Evolutionary conservation across 2,797 vertebrate genomes (phyloP).

Genomic region (Bradypodion ventrale): DNA sequence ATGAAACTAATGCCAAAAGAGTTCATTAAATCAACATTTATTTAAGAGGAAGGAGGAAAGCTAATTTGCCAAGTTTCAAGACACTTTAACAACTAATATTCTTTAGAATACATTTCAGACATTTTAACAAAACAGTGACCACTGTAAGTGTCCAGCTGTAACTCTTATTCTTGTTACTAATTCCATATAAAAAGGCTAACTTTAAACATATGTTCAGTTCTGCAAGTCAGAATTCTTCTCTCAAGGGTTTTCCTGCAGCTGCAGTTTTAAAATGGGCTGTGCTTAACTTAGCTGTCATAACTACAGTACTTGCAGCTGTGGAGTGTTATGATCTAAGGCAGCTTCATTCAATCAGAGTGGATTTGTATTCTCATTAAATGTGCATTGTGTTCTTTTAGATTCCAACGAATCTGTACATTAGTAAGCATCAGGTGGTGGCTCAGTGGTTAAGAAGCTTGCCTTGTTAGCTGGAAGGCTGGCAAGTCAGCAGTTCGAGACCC

Average conservation of each 20-base stretch:
- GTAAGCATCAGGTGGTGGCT: too few species aligned
- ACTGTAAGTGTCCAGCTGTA: too few species aligned
- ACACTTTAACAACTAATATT: slow-evolving; percentile 38
- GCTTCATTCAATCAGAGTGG: not conserved
- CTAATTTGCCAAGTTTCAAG: slow-evolving; percentile 36
- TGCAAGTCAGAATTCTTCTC: not conserved
- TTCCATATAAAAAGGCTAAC: not conserved
- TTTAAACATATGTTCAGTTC: not conserved
- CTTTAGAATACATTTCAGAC: not conserved
- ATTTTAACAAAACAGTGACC: not conserved
- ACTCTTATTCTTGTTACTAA: not conserved
- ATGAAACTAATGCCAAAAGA: not conserved
- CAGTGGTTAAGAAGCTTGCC: too few species aligned
- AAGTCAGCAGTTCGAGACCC: too few species aligned
- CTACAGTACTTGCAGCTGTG: not conserved
- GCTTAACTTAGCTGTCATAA: not conserved
- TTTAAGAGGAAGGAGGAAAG: not conserved
- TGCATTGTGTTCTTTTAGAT: not conserved
- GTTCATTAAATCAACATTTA: slow-evolving; percentile 28
- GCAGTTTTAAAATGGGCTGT: not conserved
- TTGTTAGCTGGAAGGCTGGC: too few species aligned
- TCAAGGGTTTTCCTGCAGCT: not conserved
- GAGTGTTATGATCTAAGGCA: not conserved
- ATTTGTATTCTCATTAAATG: not conserved
- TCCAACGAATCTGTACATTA: not conserved